Conservation (phyloP, 2,797 vertebrate genomes). For the Aselliscus stoliczkanus region DNA sequence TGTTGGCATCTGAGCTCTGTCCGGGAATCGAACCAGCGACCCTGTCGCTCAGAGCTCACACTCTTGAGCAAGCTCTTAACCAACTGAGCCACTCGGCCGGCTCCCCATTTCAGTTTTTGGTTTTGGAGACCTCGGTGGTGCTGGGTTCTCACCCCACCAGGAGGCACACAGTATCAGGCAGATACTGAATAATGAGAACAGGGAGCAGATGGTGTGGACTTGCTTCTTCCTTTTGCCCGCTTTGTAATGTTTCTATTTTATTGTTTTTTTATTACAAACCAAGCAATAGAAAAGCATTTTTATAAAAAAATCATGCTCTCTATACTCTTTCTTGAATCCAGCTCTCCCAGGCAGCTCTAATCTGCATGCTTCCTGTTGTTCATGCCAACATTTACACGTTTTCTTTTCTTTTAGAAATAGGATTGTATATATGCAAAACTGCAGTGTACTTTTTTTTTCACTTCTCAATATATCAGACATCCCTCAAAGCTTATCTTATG, state of each 20-base stretch:
- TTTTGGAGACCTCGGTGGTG: not conserved
- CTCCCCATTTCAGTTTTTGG: too few species aligned
- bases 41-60: too few species aligned
- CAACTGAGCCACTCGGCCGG: too few species aligned
- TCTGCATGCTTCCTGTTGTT: not conserved
- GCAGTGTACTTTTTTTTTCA: not conserved
- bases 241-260: not conserved
- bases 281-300: not conserved
- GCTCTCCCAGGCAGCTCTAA: too few species aligned
- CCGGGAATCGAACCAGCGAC: too few species aligned
- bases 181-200: not conserved
- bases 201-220: not conserved
- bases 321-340: not conserved
- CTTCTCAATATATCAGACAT: not conserved
- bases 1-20: too few species aligned
- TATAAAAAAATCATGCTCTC: not conserved
- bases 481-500: not conserved
- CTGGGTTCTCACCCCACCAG: not conserved
- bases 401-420: not conserved
- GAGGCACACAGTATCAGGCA: not conserved
- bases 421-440: not conserved
- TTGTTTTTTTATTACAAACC: not conserved
- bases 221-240: rapidly evolving
- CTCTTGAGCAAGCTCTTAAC: too few species aligned
- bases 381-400: not conserved